These are phyloP conservation scores for Macquaria ambigua DNA, from an alignment of 2,113 vertebrate species.

Conservation along the genomic window DNA sequence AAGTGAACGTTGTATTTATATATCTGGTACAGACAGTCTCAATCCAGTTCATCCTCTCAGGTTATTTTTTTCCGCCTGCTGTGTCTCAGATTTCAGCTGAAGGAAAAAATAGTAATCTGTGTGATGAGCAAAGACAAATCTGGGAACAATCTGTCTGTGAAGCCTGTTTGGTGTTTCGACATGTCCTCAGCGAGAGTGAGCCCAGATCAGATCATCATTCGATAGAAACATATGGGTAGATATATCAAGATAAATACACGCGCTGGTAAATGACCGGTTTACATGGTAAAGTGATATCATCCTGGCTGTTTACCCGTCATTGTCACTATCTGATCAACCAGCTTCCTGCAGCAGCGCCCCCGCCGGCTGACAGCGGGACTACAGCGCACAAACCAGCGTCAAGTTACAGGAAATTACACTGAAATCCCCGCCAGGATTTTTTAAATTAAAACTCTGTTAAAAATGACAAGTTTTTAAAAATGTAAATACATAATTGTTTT, in stretches of 20 bases:
- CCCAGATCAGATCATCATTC: background rate
- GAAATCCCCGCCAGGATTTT: conserved; percentile 10
- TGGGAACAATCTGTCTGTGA: conserved; percentile 17
- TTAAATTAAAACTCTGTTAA: conserved; percentile 36
- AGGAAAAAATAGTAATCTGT: conserved; percentile 51
- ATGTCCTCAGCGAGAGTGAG: background rate
- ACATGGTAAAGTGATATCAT: conserved; percentile 65
- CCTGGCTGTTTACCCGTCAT: conserved; percentile 78
- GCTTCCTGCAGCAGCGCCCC: conserved; percentile 87
- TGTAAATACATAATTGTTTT: no score
- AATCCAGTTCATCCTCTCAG: conserved; percentile 15
- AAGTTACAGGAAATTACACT: conserved; percentile 23
- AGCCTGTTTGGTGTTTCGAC: background rate
- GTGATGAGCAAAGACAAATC: conserved; percentile 49
- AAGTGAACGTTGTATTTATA: conserved; percentile 28
- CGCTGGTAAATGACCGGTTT: conserved; percentile 25
- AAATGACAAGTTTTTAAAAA: background rate
- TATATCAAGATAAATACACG: background rate
- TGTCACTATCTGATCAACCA: conserved; percentile 77
- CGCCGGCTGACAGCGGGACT: conserved; percentile 68
- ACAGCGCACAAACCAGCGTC: conserved; percentile 35
- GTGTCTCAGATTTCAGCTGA: conserved; percentile 56
- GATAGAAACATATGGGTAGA: background rate
- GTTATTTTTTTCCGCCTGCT: conserved; percentile 49
- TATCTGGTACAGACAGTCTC: conserved; percentile 21